These are phyloP conservation scores for Erethizon dorsatum DNA, from an alignment of 2,797 vertebrate genomes.

Conservation along the genomic window DNA sequence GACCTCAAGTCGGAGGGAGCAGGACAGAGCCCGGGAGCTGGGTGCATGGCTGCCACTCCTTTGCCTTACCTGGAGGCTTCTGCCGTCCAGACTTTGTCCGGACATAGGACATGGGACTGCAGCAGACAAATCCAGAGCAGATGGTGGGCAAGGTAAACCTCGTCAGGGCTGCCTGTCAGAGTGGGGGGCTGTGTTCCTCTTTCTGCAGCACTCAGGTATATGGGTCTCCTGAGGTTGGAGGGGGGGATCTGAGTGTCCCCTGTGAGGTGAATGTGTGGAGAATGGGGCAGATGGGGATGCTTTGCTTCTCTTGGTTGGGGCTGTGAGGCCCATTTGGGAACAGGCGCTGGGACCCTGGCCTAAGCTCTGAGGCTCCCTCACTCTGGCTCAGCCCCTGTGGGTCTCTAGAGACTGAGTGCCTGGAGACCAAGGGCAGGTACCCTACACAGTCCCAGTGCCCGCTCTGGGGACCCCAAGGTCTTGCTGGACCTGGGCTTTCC, in stretches of 20 bases:
- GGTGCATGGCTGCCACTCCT: rapidly evolving
- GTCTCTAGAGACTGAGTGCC: not conserved
- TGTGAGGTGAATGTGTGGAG: rapidly evolving
- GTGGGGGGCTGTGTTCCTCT: not conserved
- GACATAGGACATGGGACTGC: rapidly evolving
- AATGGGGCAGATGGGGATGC: not conserved
- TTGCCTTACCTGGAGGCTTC: not conserved
- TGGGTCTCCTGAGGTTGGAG: rapidly evolving
- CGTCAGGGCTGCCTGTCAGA: not conserved
- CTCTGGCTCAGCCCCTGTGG: not conserved
- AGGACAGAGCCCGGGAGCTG: not conserved
- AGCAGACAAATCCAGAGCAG: not conserved
- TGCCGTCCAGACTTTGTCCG: not conserved
- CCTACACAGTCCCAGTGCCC: rapidly evolving
- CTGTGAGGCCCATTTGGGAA: not conserved
- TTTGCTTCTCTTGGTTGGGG: not conserved
- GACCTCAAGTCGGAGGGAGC: not conserved
- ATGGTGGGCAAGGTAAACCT: too few relatives aligned
- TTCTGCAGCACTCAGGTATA: not conserved
- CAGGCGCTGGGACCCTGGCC: not conserved
- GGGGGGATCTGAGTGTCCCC: too few relatives aligned
- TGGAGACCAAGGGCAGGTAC: not conserved
- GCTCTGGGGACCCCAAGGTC: too few relatives aligned
- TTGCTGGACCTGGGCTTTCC: slow-evolving; percentile 78
- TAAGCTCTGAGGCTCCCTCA: not conserved